Evolutionary conservation across 2,888 invertebrate genomes (phyloP), one percentile per base, ranked within the genome.

Genomic region (Chesias legatella): DNA sequence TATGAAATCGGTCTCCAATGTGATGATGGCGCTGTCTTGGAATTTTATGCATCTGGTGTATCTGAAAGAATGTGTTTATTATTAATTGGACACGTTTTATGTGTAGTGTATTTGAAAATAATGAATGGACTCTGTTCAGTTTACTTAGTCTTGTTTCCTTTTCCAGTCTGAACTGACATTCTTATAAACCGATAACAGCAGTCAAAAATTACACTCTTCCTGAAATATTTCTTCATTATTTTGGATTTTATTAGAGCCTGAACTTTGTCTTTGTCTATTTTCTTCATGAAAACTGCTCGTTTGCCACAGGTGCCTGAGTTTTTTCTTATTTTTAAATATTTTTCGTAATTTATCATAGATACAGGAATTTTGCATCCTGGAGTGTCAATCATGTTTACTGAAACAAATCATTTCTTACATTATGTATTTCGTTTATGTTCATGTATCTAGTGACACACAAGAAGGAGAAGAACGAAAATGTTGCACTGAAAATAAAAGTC

Each of bases 311-410:
- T 56, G 3, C 29, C 39, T 1, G 32, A 30, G 9, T 56, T 62
- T 42, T 52, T 60, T 11, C 25, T 33, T 22, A 51, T 53, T 37
- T 41, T 51, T 6, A 56, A 25, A 26, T 56, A 29, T 38, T 63
- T 70, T 32, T 47, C 47, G 37, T 76, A 83, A 17, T 68, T 39
- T 5, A 79, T 48, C 48, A 67, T 51, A 8, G 53, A 40, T 26
- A 72, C 20, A 1, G 84, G 85, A 43, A 85, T 84, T 63, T 73
- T 63, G 48, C 85, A 84, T 1, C 83, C 83, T 1, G 62, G 58
- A 6, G 79, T 82, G 27, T 74, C 48, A 29, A 85, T 49, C 60
- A 76, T 59, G 30, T 58, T 54, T 7, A 40, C 79, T 81, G 63
- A 48, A 68, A 74, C 17, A 30, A 33, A 38, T 20, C 8, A 22